Conservation (phyloP, 92 coral and sea anemone genomes). For the Porites divaricata region DNA sequence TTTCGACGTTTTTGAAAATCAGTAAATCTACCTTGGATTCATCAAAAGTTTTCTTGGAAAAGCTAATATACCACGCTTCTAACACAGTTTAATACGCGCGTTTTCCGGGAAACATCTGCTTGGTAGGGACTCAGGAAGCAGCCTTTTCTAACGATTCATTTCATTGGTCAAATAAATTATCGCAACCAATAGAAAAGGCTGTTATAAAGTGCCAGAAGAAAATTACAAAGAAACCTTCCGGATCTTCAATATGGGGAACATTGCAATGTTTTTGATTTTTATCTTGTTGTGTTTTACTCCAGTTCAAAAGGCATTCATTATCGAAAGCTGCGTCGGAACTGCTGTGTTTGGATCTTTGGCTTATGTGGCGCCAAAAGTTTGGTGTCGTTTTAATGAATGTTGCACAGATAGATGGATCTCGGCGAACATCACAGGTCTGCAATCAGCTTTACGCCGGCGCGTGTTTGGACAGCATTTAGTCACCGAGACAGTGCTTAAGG, state of each 20-base stretch:
- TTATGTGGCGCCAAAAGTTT: not conserved
- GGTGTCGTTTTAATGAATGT: constrained; percentile 18
- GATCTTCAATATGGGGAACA: not conserved
- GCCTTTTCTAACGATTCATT: not conserved
- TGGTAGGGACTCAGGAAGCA: constrained; percentile 7
- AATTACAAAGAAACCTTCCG: no score
- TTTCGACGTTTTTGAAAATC: no score
- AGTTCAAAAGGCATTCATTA: not conserved
- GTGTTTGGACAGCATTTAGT: constrained; percentile 93
- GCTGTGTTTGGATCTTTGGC: not conserved
- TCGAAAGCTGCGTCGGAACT: not conserved
- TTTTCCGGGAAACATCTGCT: not conserved
- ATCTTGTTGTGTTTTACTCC: not conserved
- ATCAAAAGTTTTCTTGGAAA: no score
- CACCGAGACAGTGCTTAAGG: constrained; percentile 72
- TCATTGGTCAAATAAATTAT: not conserved
- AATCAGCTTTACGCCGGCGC: constrained; percentile 65
- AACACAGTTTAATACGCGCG: not conserved
- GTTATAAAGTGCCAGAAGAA: no score
- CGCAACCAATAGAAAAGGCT: not conserved
- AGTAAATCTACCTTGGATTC: no score
- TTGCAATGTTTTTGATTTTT: not conserved
- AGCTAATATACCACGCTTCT: no score
- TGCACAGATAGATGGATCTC: constrained; percentile 76
- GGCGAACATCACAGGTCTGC: constrained; percentile 76